phyloP scores from a whole-genome alignment of 2,888 invertebrate species.

The Lydus trimaculatus region DNA sequence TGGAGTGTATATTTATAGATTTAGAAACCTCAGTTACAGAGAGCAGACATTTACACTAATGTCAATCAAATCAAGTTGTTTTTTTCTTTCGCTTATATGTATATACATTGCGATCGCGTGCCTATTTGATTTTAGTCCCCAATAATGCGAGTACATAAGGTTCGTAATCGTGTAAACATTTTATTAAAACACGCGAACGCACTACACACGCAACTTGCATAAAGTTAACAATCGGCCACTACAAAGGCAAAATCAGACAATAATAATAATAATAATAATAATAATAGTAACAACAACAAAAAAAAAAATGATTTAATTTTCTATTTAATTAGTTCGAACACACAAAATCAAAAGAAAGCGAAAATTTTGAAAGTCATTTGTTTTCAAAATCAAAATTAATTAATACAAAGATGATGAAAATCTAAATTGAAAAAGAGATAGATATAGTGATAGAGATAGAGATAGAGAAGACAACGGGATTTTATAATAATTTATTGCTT shows the following conservation, averaged over 20 bases:
- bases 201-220: constrained; percentile 58
- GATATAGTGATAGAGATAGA: not conserved
- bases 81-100: constrained; percentile 47
- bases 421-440: constrained; percentile 4
- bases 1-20: constrained; percentile 21
- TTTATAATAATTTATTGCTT: constrained; percentile 35
- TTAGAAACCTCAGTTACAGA: constrained; percentile 44
- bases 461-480: constrained; percentile 41
- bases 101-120: constrained; percentile 50
- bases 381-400: constrained; percentile 48
- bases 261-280: not conserved
- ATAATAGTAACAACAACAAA: constrained; percentile 6
- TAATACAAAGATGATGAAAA: constrained; percentile 58
- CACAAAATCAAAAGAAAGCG: constrained; percentile 46
- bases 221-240: constrained; percentile 53
- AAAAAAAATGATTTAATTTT: constrained; percentile 31
- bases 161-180: constrained; percentile 48
- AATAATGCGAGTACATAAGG: constrained; percentile 45
- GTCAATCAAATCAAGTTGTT: constrained; percentile 54
- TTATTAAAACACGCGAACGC: constrained; percentile 54
- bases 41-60: constrained; percentile 55
- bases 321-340: constrained; percentile 56
- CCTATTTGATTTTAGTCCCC: constrained; percentile 48
- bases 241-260: constrained; percentile 27
- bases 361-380: constrained; percentile 57